Base-by-base conservation (phyloP, 1,140 invertebrate genomes). In the Anastatus disparis region DNA sequence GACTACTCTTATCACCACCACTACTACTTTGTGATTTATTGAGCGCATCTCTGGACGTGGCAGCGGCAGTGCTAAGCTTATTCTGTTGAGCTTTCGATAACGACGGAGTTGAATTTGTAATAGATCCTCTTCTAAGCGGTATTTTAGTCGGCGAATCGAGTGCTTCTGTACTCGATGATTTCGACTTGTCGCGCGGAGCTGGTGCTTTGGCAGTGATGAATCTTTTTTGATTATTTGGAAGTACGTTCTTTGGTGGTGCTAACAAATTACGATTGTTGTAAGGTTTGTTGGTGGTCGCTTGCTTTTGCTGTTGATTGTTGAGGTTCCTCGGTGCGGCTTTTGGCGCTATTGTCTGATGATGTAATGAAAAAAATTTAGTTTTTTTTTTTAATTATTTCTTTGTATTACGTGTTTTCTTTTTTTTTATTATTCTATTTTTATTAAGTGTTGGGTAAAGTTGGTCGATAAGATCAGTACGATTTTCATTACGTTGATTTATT, bases 91-190 rank as follows among this genome's bases (percentile, higher is more conserved):
- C n/a, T n/a, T n/a, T n/a, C n/a, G n/a, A n/a, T n/a, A n/a, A n/a
- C 48, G 2, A 46, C 2, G 61, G 44, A 40, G 46, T 74, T 7
- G 70, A 52, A n/a, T 29, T 1, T 53, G n/a, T n/a, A n/a, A n/a
- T n/a, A n/a, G 66, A 73, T 44, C 66, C 74, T 53, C 62, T 73
- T 17, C 73, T 74, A 48, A 82, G 2, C 0, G 80, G 82, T 7
- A 84, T 85, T 35, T 81, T 84, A 10, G 84, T 83, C 0, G 81
- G 79, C 8, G 82, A 82, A 12, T 73, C 73, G 0, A 72, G n/a
- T 55, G 56, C 70, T 0, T 81, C 78, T 26, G 66, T 79, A 29
- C 46, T 76, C 3, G 72, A 22, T 9, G 44, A 31, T 44, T 55
- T 69, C n/a, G n/a, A n/a, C n/a, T n/a, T n/a, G 0, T 40, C 29